Percentiles rank a stretch among this genome's conserved stretches.
Evolutionary conservation across 2,888 invertebrate genomes (phyloP).

Genomic region (Aspidiotus destructor): DNA sequence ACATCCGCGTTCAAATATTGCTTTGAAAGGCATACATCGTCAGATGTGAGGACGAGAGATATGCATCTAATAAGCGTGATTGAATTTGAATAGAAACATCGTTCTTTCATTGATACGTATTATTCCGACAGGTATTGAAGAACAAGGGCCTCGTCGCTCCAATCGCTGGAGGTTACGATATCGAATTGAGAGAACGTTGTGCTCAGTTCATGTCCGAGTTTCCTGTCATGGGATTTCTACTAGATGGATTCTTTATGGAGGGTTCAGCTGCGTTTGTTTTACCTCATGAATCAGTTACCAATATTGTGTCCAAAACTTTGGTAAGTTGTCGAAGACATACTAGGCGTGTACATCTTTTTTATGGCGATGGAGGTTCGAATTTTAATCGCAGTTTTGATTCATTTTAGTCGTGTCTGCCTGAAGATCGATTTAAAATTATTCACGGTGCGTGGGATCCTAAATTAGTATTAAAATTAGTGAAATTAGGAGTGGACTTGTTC

Average conservation of each 20-base stretch:
- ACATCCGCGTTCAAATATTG: conserved; percentile 46
- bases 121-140: conserved; percentile 43
- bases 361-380: background rate
- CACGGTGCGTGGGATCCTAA: conserved; percentile 73
- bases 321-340: conserved; percentile 44
- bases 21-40: conserved; percentile 18
- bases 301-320: conserved; percentile 53
- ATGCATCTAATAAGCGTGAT: too few relatives aligned
- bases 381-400: conserved; percentile 29
- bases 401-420: conserved; percentile 54
- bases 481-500: conserved; percentile 74
- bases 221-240: conserved; percentile 58
- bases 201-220: conserved; percentile 52
- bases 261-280: conserved; percentile 53
- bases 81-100: background rate
- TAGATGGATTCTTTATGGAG: conserved; percentile 73
- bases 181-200: conserved; percentile 54
- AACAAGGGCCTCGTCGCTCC: conserved; percentile 53
- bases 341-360: background rate
- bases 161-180: conserved; percentile 63
- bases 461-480: conserved; percentile 59
- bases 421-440: conserved; percentile 58
- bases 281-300: conserved; percentile 47
- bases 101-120: too few relatives aligned
- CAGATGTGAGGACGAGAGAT: conserved; percentile 1